Evolutionary conservation across 2,113 vertebrate species (phyloP).

Genomic region (Podarcis muralis): DNA sequence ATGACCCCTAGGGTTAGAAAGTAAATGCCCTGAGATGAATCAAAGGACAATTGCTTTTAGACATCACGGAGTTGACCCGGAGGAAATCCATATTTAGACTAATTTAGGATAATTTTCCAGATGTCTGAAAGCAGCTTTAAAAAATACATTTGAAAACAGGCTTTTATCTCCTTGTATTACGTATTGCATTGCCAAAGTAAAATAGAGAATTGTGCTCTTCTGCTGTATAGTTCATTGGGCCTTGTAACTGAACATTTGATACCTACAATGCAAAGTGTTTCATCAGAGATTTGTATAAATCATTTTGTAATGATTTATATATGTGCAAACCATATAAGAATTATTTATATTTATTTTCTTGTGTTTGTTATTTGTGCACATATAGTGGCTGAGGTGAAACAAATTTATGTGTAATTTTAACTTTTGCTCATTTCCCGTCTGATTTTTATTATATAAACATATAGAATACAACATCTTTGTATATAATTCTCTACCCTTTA

Average conservation of each 20-base stretch:
- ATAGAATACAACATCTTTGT: too few species aligned
- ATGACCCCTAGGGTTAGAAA: background rate
- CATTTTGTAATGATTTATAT: background rate
- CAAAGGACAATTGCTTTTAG: background rate
- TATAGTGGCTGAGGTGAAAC: background rate
- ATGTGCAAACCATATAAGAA: background rate
- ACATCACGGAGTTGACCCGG: background rate
- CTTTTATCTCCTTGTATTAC: background rate
- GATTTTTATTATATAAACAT: too few species aligned
- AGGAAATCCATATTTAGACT: background rate
- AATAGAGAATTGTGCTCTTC: background rate
- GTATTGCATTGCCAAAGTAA: constrained; percentile 6
- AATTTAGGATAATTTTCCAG: constrained; percentile 5
- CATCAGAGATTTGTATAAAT: background rate
- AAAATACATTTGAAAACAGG: constrained; percentile 19
- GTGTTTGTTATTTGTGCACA: background rate
- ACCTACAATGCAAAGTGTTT: background rate
- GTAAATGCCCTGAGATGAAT: background rate
- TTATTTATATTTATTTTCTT: background rate
- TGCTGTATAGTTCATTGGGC: background rate
- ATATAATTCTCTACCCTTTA: too few species aligned
- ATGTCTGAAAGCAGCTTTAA: background rate
- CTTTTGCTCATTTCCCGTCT: too few species aligned
- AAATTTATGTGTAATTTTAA: too few species aligned
- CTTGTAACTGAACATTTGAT: background rate